Base-by-base conservation (phyloP, 92 coral and sea anemone genomes). In the Epizoanthus ramosus region DNA sequence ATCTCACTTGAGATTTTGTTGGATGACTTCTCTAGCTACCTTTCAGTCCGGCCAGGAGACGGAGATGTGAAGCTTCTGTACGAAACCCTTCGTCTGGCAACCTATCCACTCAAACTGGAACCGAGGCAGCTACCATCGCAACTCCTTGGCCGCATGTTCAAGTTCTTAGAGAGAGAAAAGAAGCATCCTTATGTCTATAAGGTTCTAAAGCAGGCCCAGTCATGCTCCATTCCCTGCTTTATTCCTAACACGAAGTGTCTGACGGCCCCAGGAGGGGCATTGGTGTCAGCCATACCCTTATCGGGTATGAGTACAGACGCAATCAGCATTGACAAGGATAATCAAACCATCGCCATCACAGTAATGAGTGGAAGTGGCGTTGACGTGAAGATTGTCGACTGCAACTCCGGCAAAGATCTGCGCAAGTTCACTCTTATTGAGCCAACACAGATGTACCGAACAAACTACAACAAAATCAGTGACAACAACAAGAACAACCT, bases 261-360 rank as follows among this genome's bases (percentile, higher is more conserved):
- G 25, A 94, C 97, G 6, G 98, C 99, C 6, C 98, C 99, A 14
- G 99, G 99, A 2, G 99, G 99, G 12, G 94, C 97, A 8, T 43
- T 94, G 57, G 93, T 95, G 17, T 95, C 95, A 33, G 87, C 99
- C 19, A 92, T 97, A 57, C 87, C 91, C 10, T 80, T 94, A 60
- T 88, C 89, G 24, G 92, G 88, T 60, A 61, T 68, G 18, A 63
- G 24, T 23, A 66, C 73, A 8, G 97, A 97, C 25, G 81, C 76
- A 35, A 79, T 94, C 74, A 94, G 98, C 87, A 82, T 97, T 66
- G 98, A 91, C 10, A 91, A 76, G 28, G 99, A 97, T 75, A 91
- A 93, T 84, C 75, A 89, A 70, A 94, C 93, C 41, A 69, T 94
- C 71, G 92, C 95, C 39, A 85, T 90, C 63, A 88, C 97, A 28